Evolutionary conservation across 2,113 vertebrate species (phyloP).

Genomic region (Scomber japonicus): DNA sequence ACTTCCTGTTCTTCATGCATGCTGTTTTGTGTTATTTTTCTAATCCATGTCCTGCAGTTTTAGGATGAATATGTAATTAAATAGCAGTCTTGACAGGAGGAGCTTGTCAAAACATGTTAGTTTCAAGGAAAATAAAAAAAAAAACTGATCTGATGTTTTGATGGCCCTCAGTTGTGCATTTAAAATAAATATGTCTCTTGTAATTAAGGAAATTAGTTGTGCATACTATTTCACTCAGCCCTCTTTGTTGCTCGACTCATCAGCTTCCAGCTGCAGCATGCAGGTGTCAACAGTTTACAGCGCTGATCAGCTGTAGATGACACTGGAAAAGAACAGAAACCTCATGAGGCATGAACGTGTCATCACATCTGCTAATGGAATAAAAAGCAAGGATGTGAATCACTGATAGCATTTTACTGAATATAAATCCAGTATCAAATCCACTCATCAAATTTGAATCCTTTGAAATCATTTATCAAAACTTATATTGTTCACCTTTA

Average conservation of each 20-base stretch:
- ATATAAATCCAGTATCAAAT: too few relatives aligned
- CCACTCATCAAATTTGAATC: too few relatives aligned
- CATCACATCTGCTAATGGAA: background rate
- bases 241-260: background rate
- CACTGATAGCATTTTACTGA: too few relatives aligned
- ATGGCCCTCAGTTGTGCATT: background rate
- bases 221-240: background rate
- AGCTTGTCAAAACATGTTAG: background rate
- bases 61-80: background rate
- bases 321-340: background rate
- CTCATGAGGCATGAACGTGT: background rate
- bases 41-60: too few relatives aligned
- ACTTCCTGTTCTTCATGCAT: too few relatives aligned
- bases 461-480: too few relatives aligned
- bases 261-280: conserved; percentile 25
- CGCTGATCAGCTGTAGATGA: background rate
- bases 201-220: conserved; percentile 15
- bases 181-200: conserved; percentile 11
- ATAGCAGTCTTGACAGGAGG: background rate
- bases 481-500: too few relatives aligned
- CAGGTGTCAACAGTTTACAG: background rate
- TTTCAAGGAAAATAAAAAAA: background rate
- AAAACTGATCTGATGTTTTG: background rate
- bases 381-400: background rate
- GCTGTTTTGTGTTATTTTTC: too few relatives aligned